Evolutionary conservation across 2,888 invertebrate genomes (phyloP).

Genomic region (Nysson spinosus): DNA sequence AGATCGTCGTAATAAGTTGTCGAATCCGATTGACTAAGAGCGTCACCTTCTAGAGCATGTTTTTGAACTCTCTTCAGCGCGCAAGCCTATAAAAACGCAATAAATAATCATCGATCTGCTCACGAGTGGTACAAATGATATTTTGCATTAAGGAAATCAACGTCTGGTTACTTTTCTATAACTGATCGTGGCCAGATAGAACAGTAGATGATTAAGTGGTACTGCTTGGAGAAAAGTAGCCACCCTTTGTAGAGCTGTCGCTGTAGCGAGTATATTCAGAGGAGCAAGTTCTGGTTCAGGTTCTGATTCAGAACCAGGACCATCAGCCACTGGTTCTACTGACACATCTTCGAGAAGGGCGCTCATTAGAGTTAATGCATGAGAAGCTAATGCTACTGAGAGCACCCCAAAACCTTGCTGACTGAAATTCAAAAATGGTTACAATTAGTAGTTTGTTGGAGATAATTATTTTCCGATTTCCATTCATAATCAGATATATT

Average conservation of each 20-base stretch:
- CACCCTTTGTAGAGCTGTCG: slow-evolving; percentile 85
- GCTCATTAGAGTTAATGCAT: slow-evolving; percentile 87
- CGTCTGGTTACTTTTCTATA: slow-evolving; percentile 85
- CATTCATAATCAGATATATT: no score
- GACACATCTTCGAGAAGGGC: slow-evolving; percentile 88
- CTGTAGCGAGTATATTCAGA: slow-evolving; percentile 82
- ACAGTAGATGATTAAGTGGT: slow-evolving; percentile 89
- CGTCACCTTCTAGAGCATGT: slow-evolving; percentile 91
- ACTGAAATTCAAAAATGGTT: slow-evolving; percentile 72
- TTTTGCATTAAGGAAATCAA: not conserved
- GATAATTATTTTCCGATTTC: no score
- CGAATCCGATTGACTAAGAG: slow-evolving; percentile 91
- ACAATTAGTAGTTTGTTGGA: no score
- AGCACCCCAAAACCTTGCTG: slow-evolving; percentile 94
- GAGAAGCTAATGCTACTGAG: slow-evolving; percentile 92
- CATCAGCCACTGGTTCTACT: slow-evolving; percentile 80
- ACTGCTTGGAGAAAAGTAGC: slow-evolving; percentile 85
- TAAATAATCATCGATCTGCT: no score
- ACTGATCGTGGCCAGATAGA: slow-evolving; percentile 92
- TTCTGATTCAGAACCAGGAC: slow-evolving; percentile 69
- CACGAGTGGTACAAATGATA: no score
- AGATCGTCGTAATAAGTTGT: slow-evolving; percentile 98
- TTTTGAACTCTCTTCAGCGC: slow-evolving; percentile 89
- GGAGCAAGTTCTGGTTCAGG: slow-evolving; percentile 82
- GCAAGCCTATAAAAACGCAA: slow-evolving; percentile 80